Evolutionary conservation across 2,888 invertebrate genomes (phyloP).

Genomic region (Aspidapion aeneum): DNA sequence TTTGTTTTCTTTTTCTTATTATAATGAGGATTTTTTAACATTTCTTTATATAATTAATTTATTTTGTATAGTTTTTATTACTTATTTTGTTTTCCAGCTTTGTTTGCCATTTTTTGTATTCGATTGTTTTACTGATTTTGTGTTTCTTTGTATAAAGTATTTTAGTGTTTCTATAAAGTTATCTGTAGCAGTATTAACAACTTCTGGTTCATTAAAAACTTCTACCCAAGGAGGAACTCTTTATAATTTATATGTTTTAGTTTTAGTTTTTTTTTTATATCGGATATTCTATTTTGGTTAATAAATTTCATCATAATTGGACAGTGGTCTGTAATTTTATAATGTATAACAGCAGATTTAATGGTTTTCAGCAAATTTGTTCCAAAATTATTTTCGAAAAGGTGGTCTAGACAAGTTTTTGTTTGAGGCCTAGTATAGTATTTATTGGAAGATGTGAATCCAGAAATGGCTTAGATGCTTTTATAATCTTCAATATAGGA

Average conservation of each 20-base stretch:
- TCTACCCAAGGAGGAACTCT: no score
- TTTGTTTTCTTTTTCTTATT: no score
- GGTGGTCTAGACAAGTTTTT: not conserved
- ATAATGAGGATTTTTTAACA: no score
- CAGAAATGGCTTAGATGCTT: not conserved
- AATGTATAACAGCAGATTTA: not conserved
- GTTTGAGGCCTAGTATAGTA: not conserved
- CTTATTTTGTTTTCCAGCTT: not conserved
- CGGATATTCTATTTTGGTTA: not conserved
- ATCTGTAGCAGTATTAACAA: no score
- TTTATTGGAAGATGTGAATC: not conserved
- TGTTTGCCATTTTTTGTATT: not conserved
- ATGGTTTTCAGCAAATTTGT: not conserved
- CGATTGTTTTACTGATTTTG: not conserved
- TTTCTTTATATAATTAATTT: no score
- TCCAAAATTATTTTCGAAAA: not conserved
- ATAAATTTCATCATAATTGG: not conserved
- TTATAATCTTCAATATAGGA: not conserved
- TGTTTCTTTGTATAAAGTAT: not conserved
- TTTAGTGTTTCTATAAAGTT: not conserved
- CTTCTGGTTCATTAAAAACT: no score
- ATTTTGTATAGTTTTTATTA: no score
- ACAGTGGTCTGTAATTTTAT: not conserved
- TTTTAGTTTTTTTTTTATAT: no score
- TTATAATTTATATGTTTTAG: not conserved